Base-by-base conservation (phyloP, 2,797 vertebrate species). In the Leuciscus waleckii region DNA sequence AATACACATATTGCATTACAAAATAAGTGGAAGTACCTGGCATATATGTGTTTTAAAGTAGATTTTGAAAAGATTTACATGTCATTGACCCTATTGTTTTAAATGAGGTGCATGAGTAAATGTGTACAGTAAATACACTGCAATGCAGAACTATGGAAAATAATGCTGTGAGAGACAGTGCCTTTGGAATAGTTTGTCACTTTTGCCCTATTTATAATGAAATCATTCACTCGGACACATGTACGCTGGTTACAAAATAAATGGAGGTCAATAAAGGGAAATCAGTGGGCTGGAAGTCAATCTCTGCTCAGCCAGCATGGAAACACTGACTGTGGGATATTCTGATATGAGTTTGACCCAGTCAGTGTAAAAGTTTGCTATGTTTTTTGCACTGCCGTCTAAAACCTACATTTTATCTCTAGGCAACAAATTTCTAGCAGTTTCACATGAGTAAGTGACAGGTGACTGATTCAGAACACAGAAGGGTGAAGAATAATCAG, bases 321-420 rank as follows among this genome's bases (percentile, higher is more conserved):
- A 81, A 80, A 85, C 77, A 54, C 19, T 63, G 56, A 51, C 26
- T 68, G 23, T 39, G 10, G 61, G 75, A 71, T 14, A 51, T 43
- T 13, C n/a, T 32, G 37, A 79, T 35, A 37, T 85, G 23, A 85
- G 39, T 73, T 61, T 63, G 68, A 37, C 26, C 26, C 29, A 85
- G 75, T 63, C 43, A 75, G 51, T 23, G 23, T 7, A 81, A 74
- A 77, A 63, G 23, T 61, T 41, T 54, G 11, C 5, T 5, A 41
- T 70, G 8, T 79, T 43, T 46, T 65, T 79, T 16, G 16, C 63
- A 80, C 63, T 23, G 21, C 39, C 39, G n/a, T 32, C 11, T 17
- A 61, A 78, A 58, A 43, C 23, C 37, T 10, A 19, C 8, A 26
- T 10, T 46, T 35, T 7, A 80, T 80, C 26, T 80, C 26, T 68